Percentiles rank a stretch among this genome's conserved stretches.
Evolutionary conservation across 2,888 invertebrate species (phyloP).

Genomic region (Silvanus unidentatus): DNA sequence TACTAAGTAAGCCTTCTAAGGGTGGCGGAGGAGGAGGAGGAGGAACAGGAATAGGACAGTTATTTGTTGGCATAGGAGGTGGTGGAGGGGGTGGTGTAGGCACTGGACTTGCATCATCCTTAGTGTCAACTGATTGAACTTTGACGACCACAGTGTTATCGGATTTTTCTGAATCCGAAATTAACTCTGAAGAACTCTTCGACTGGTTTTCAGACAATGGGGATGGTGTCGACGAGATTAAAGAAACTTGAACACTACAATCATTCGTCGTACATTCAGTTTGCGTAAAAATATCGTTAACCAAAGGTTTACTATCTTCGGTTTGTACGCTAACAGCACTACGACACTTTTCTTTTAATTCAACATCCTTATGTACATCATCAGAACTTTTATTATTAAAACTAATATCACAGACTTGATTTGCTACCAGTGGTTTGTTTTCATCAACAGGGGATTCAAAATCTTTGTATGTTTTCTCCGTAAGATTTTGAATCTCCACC

Average conservation of each 20-base stretch:
- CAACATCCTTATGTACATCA: slow-evolving; percentile 12
- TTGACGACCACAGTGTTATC: too few species aligned
- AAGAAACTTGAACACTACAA: neutral
- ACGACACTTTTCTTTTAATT: slow-evolving; percentile 5
- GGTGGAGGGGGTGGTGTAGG: slow-evolving; percentile 13
- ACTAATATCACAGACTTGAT: slow-evolving; percentile 30
- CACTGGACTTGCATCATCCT: neutral
- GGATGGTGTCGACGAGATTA: too few species aligned
- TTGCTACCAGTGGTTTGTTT: slow-evolving; percentile 21
- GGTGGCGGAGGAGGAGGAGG: slow-evolving; percentile 21
- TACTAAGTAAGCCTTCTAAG: slow-evolving; percentile 6
- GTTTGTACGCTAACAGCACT: slow-evolving; percentile 13
- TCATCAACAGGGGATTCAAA: slow-evolving; percentile 47
- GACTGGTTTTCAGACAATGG: neutral
- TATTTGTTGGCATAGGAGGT: slow-evolving; percentile 38
- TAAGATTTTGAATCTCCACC: slow-evolving; percentile 52
- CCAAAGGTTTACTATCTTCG: slow-evolving; percentile 6
- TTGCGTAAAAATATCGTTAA: neutral
- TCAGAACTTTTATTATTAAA: slow-evolving; percentile 1
- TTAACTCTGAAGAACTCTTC: too few species aligned
- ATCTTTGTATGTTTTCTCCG: slow-evolving; percentile 51
- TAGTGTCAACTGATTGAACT: too few species aligned
- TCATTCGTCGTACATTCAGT: slow-evolving; percentile 16
- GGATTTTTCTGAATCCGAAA: slow-evolving; percentile 7
- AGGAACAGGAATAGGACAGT: slow-evolving; percentile 41